Evolutionary conservation across 2,888 invertebrate species (phyloP).

Genomic region (Psylliodes chrysocephalus): DNA sequence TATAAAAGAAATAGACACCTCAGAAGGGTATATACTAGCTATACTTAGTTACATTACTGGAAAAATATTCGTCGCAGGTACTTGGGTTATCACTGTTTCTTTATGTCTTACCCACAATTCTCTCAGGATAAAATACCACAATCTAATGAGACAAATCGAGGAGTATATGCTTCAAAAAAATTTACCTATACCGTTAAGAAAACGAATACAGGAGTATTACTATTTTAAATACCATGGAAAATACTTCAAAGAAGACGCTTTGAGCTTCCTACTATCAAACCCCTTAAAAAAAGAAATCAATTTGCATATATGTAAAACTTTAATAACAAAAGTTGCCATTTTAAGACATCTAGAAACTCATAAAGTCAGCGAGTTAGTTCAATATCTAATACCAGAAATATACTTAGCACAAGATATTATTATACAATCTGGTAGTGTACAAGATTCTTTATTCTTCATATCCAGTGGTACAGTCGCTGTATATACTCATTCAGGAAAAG

Average conservation of each 20-base stretch:
- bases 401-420: constrained; percentile 72
- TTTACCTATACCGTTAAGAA: constrained; percentile 58
- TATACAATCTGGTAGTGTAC: constrained; percentile 67
- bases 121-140: constrained; percentile 60
- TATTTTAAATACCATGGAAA: constrained; percentile 60
- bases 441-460: background rate
- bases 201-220: constrained; percentile 60
- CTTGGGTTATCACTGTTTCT: constrained; percentile 23
- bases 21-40: background rate
- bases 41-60: background rate
- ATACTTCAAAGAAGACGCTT: constrained; percentile 62
- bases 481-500: constrained; percentile 70
- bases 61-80: constrained; percentile 23
- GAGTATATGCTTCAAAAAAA: constrained; percentile 62
- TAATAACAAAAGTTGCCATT: constrained; percentile 68
- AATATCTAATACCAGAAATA: constrained; percentile 68
- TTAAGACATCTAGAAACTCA: constrained; percentile 66
- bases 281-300: constrained; percentile 65
- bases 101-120: constrained; percentile 16
- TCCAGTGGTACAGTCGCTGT: constrained; percentile 68
- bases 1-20: background rate
- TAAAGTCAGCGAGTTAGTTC: constrained; percentile 66
- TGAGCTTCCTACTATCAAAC: constrained; percentile 46
- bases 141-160: constrained; percentile 60
- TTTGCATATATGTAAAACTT: constrained; percentile 67